Evolutionary conservation across 2,113 vertebrate genomes (phyloP), one percentile per base, ranked within the genome.

Genomic region (Pao palembangensis): DNA sequence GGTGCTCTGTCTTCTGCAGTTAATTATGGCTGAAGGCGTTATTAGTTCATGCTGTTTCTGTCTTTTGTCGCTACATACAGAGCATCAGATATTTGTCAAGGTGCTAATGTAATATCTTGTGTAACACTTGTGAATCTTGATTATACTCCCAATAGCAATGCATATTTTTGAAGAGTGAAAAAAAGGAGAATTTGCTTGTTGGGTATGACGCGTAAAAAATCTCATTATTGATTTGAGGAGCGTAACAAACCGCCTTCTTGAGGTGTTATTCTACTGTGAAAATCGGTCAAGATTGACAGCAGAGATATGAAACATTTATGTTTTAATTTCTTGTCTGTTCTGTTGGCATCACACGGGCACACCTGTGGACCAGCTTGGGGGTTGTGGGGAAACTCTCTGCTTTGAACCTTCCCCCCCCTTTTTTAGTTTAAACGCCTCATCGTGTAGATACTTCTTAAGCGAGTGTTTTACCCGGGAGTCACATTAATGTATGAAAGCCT

Each of bases 401-500:
- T 85, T 87, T 86, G 85, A 88, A 87, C 51, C 50, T 71, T 64
- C 79, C 64, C 53, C 52, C 73, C 60, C 80, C 63, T 80, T 77
- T 79, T 75, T 81, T 78, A 74, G 75, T 58, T 84, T 86, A 73
- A 87, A 82, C 81, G 81, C 72, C 68, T 53, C 62, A 71, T 71
- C 61, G 58, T 48, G 69, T 71, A 80, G 75, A 78, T 84, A 85
- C 65, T 70, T 86, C 71, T 84, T 84, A 62, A 80, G 77, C 79
- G 77, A 71, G 65, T 68, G 69, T 85, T 85, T 82, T 83, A 80
- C 83, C 84, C 82, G 73, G 80, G 82, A 88, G 87, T 78, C 71
- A 59, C 67, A 76, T 83, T 89, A 83, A 87, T 85, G 75, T 84
- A 81, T 66, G 67, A 84, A 85, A 82, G 82, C 77, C 78, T 83